Base-by-base conservation (phyloP, 2,113 vertebrate genomes). In the Zeus faber region DNA sequence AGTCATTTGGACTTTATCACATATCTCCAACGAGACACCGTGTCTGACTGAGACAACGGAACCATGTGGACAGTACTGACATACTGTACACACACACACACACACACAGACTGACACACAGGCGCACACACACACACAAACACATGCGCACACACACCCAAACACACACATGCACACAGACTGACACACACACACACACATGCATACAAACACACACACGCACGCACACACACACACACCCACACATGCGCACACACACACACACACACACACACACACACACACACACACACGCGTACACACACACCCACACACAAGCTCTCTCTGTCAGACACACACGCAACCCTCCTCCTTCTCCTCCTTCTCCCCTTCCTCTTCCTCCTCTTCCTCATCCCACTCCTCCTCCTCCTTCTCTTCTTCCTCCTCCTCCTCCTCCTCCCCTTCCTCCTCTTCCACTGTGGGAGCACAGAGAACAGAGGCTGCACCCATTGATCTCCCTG, bases 191-290 rank as follows among this genome's bases (percentile, higher is more conserved):
- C 31, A 33, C 31, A 33, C 31, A 33, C 31, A 33, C n/a, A n/a
- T n/a, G n/a, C n/a, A n/a, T n/a, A n/a, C n/a, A n/a, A n/a, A n/a
- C n/a, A n/a, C n/a, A n/a, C n/a, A n/a, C n/a, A n/a, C n/a, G n/a
- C n/a, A n/a, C n/a, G n/a, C n/a, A n/a, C n/a, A n/a, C n/a, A n/a
- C 31, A 33, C 31, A 33, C 31, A 33, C 31, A 33, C 31, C 9
- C 31, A 33, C 31, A 37, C 13, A 13, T n/a, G 11, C 6, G 6
- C 17, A 11, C 49, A 54, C 16, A 43, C 26, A 20, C 33, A 57
- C 16, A 29, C 45, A 53, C 27, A 24, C 51, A 54, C 51, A 40
- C 22, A 54, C 51, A 40, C 35, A 54, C 33, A 22, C 23, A 57
- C 6, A n/a, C 53, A 55, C 3, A 29, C 24, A n/a, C n/a, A n/a